These are phyloP conservation scores for Stictocephala bisonia DNA, from an alignment of 2,888 invertebrate species.

Conservation along the genomic window DNA sequence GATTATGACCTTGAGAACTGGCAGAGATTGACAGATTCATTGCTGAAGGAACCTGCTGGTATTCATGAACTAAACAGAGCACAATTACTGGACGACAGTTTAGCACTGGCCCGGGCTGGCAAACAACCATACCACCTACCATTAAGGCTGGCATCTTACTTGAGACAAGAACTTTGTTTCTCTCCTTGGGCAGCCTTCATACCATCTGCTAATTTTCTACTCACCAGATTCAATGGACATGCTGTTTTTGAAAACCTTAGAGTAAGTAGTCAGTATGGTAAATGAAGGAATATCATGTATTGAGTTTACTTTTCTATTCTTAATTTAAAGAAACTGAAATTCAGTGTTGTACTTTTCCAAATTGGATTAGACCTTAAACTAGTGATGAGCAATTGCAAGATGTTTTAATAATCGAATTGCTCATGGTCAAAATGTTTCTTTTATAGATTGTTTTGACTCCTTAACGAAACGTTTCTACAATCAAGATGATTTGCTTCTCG, in stretches of 20 bases:
- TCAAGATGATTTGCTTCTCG: no score
- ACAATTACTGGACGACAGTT: constrained; percentile 83
- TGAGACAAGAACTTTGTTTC: constrained; percentile 1
- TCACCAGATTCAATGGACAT: not conserved
- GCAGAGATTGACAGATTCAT: constrained; percentile 66
- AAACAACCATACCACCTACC: not conserved
- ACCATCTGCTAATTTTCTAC: not conserved
- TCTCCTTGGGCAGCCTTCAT: constrained; percentile 9
- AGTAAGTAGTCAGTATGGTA: no score
- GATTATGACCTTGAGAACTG: constrained; percentile 73
- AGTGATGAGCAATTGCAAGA: no score
- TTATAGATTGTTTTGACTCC: no score
- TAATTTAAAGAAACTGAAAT: no score
- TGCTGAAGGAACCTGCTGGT: constrained; percentile 64
- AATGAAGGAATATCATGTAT: no score
- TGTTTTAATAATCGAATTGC: no score
- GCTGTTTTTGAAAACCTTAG: not conserved
- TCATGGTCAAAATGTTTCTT: no score
- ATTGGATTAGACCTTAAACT: no score
- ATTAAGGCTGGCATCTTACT: not conserved
- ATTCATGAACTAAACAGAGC: constrained; percentile 80
- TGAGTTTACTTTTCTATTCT: no score
- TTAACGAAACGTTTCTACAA: no score
- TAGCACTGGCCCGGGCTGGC: constrained; percentile 70
- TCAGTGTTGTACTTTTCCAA: no score